A percentile compares a stretch with the other conserved stretches of the same genome.
Evolutionary conservation across 1,140 invertebrate species (phyloP).

Genomic region (Capitella teleta): DNA sequence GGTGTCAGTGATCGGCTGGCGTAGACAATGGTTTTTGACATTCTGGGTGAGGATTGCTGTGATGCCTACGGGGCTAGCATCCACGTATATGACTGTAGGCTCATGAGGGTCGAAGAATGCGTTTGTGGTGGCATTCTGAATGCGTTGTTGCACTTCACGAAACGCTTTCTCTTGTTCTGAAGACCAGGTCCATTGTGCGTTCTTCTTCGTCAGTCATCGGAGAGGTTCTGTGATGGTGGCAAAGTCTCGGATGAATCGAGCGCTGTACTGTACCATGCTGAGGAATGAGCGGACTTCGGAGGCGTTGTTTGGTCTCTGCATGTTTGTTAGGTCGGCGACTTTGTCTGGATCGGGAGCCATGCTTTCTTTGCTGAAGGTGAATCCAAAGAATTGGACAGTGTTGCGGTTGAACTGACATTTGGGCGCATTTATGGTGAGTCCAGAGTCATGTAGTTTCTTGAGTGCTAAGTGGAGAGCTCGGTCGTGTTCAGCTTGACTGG

Average conservation of each 20-base stretch:
- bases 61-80: conserved; percentile 1
- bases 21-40: not conserved
- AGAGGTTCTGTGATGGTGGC: conserved; percentile 21
- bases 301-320: conserved; percentile 17
- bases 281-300: conserved; percentile 16
- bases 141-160: not conserved
- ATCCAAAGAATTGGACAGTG: conserved; percentile 9
- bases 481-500: not conserved
- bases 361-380: conserved; percentile 31
- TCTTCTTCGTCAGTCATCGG: conserved; percentile 11
- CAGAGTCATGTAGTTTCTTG: conserved; percentile 5
- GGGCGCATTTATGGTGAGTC: conserved; percentile 31
- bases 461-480: conserved; percentile 7
- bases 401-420: conserved; percentile 19
- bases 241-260: conserved; percentile 33
- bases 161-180: not conserved
- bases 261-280: conserved; percentile 33
- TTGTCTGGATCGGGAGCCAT: conserved; percentile 35
- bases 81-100: not conserved
- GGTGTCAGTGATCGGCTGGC: not conserved
- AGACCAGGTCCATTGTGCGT: conserved; percentile 5
- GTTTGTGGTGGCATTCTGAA: not conserved
- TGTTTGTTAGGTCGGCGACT: conserved; percentile 21
- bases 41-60: not conserved
- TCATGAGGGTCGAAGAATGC: conserved; percentile 1